These are phyloP conservation scores for Eugnorisma glareosa DNA, from an alignment of 2,888 invertebrate genomes.

Conservation along the genomic window DNA sequence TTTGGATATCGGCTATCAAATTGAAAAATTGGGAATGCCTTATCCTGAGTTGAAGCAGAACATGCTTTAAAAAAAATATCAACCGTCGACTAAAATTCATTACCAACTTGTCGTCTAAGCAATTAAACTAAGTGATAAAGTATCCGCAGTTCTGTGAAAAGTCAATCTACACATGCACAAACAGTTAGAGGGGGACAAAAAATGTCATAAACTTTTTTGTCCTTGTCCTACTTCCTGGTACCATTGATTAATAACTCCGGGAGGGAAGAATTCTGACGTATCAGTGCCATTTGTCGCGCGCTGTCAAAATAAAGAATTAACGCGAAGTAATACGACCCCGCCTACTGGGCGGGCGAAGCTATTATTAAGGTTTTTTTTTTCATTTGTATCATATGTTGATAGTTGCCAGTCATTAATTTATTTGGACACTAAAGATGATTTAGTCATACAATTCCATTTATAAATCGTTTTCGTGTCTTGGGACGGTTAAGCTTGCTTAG, in stretches of 20 bases:
- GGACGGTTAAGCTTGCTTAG: neutral
- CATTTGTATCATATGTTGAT: conserved; percentile 55
- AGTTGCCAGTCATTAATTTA: conserved; percentile 53
- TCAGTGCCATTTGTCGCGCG: conserved; percentile 85
- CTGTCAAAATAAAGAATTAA: conserved; percentile 88
- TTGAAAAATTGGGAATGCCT: neutral
- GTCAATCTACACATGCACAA: conserved; percentile 75
- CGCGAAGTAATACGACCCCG: conserved; percentile 84
- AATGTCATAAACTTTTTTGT: conserved; percentile 74
- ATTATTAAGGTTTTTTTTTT: conserved; percentile 45
- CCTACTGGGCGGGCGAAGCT: conserved; percentile 80
- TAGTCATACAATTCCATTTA: conserved; percentile 42
- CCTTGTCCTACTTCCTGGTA: conserved; percentile 78
- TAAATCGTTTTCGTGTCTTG: conserved; percentile 15
- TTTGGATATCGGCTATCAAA: neutral
- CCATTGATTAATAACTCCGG: conserved; percentile 77
- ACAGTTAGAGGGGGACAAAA: conserved; percentile 76
- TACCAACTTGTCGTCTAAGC: conserved; percentile 45
- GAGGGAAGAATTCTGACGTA: conserved; percentile 69
- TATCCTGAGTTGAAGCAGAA: neutral
- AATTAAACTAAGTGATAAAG: conserved; percentile 64
- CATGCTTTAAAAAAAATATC: neutral
- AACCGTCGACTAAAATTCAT: conserved; percentile 11
- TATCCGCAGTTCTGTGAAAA: conserved; percentile 64
- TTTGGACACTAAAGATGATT: conserved; percentile 46